Conservation (phyloP, 2,888 invertebrate genomes). For the Euplexia lucipara region DNA sequence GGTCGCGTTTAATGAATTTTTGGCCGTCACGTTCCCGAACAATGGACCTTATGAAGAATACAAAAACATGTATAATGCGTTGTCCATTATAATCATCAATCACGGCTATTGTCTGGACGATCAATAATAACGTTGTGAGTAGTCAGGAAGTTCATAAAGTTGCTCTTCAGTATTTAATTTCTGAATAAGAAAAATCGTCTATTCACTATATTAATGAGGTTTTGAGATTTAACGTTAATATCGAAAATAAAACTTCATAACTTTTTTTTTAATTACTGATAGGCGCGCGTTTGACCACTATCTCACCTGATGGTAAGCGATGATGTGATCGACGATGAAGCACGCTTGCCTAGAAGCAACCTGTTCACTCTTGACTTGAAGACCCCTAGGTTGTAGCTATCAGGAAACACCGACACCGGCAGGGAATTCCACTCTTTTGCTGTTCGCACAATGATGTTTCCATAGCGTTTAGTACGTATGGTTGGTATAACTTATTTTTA, state of each 20-base stretch:
- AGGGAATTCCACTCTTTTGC: too few relatives aligned
- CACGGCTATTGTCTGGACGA: slow-evolving; percentile 38
- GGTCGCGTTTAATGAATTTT: not conserved
- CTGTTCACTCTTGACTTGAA: too few relatives aligned
- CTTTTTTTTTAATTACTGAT: not conserved
- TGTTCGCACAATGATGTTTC: too few relatives aligned
- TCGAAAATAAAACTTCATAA: not conserved
- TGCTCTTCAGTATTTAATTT: slow-evolving; percentile 16
- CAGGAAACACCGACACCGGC: too few relatives aligned
- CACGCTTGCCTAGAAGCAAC: too few relatives aligned
- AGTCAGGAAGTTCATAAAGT: slow-evolving; percentile 21
- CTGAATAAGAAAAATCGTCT: slow-evolving; percentile 7
- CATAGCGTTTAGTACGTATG: too few relatives aligned
- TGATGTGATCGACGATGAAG: too few relatives aligned
- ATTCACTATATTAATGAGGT: slow-evolving; percentile 5
- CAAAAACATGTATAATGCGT: slow-evolving; percentile 12
- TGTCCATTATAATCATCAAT: slow-evolving; percentile 37
- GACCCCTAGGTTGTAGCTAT: too few relatives aligned
- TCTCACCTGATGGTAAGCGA: too few relatives aligned
- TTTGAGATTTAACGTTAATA: slow-evolving; percentile 7
- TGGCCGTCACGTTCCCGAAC: not conserved
- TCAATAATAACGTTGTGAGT: slow-evolving; percentile 14
- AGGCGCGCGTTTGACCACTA: too few relatives aligned
- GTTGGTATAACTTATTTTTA: too few relatives aligned
- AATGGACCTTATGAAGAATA: slow-evolving; percentile 8